phyloP scores from a whole-genome alignment of 2,888 invertebrate species.

The Erannis defoliaria region DNA sequence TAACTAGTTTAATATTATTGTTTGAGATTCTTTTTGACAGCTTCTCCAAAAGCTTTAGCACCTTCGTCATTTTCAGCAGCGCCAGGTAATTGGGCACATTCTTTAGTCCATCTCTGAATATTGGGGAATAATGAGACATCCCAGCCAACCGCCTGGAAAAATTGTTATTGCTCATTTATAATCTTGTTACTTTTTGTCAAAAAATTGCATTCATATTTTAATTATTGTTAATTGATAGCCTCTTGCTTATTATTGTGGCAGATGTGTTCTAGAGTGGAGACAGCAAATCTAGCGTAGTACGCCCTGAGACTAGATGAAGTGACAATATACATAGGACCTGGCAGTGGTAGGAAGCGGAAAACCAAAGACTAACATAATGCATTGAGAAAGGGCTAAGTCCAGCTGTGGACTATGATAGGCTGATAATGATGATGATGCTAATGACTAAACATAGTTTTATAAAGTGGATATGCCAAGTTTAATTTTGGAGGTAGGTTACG shows the following conservation, averaged over 20 bases:
- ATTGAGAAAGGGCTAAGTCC: no score
- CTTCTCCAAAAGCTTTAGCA: slow-evolving; percentile 85
- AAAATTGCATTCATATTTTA: neutral
- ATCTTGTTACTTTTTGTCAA: neutral
- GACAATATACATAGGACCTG: no score
- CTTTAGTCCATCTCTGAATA: slow-evolving; percentile 86
- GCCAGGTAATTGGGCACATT: slow-evolving; percentile 86
- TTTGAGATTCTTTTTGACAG: slow-evolving; percentile 83
- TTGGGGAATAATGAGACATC: slow-evolving; percentile 85
- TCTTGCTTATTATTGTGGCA: neutral
- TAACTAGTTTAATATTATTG: slow-evolving; percentile 47
- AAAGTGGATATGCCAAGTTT: no score
- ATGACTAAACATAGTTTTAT: no score
- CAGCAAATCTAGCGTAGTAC: no score
- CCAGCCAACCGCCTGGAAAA: slow-evolving; percentile 86
- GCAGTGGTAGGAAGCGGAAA: no score
- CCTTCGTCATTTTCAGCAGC: slow-evolving; percentile 87
- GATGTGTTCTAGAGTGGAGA: no score
- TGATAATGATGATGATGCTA: no score
- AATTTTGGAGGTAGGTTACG: no score
- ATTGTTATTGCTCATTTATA: neutral
- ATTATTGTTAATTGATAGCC: neutral
- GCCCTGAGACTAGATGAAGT: no score
- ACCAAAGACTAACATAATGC: no score
- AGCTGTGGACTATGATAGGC: no score